Conservation (phyloP, 2,888 invertebrate genomes). For the Patella depressa region DNA sequence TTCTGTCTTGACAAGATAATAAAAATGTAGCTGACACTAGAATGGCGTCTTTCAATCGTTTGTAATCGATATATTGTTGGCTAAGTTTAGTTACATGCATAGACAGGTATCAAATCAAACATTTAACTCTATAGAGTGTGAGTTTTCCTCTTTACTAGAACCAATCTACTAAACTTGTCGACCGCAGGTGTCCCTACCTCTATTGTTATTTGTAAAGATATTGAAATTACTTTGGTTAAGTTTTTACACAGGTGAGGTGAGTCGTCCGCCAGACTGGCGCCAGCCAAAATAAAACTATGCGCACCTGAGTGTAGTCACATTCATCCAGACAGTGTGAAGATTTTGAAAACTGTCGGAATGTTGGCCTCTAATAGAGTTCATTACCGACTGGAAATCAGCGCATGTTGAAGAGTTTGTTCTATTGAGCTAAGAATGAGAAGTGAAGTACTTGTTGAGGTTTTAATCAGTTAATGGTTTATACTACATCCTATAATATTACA, state of each 20-base stretch:
- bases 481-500: neutral
- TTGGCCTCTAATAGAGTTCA: neutral
- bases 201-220: slow-evolving; percentile 12
- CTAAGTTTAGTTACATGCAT: slow-evolving; percentile 4
- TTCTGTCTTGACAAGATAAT: too few relatives aligned
- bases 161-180: neutral
- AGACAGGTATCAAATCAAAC: slow-evolving; percentile 3
- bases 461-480: slow-evolving; percentile 7
- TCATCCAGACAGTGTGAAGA: slow-evolving; percentile 6
- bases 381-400: neutral
- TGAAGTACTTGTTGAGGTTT: slow-evolving; percentile 7
- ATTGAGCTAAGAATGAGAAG: slow-evolving; percentile 2
- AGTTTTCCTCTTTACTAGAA: neutral
- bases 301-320: slow-evolving; percentile 10
- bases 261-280: slow-evolving; percentile 12
- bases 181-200: slow-evolving; percentile 5
- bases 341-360: slow-evolving; percentile 7
- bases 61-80: slow-evolving; percentile 1
- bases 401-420: neutral
- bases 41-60: neutral
- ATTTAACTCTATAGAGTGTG: neutral
- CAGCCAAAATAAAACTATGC: slow-evolving; percentile 8
- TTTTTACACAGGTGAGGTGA: slow-evolving; percentile 10
- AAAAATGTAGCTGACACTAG: neutral
- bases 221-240: slow-evolving; percentile 12